phyloP scores from a whole-genome alignment of 2,797 vertebrate species.

The Pseudomugil tenellus region DNA sequence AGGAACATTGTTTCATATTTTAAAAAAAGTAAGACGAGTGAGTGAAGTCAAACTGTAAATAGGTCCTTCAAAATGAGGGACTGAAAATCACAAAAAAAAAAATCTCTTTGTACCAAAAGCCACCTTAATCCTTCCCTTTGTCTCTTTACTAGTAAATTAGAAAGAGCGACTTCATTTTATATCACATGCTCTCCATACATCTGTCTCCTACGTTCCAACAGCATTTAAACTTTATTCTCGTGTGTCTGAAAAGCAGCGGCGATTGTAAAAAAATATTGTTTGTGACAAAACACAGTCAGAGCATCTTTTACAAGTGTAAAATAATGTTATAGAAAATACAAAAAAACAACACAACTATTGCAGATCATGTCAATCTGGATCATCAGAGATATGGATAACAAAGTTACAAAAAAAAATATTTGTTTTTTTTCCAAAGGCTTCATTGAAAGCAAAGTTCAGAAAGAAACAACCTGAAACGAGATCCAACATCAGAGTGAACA shows the following conservation, averaged over 20 bases:
- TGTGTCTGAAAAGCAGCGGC: constrained; percentile 19
- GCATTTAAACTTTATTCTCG: constrained; percentile 8
- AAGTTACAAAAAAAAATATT: too few relatives aligned
- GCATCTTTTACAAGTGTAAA: neutral
- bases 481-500: neutral
- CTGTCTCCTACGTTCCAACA: constrained; percentile 4
- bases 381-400: neutral
- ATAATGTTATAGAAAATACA: too few relatives aligned
- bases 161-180: constrained; percentile 20
- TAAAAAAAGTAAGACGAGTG: neutral
- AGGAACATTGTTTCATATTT: neutral
- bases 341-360: neutral
- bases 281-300: constrained; percentile 3
- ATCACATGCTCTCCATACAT: constrained; percentile 23
- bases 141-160: constrained; percentile 38
- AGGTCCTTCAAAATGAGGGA: constrained; percentile 9
- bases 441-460: neutral
- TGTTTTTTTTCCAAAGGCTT: constrained; percentile 5
- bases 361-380: neutral
- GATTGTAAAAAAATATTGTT: constrained; percentile 1
- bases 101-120: neutral
- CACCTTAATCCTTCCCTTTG: neutral
- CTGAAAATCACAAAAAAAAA: constrained; percentile 18
- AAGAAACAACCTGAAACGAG: neutral
- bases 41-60: constrained; percentile 1